phyloP scores from a whole-genome alignment of 2,797 vertebrate species.

The Danio kyathit region DNA sequence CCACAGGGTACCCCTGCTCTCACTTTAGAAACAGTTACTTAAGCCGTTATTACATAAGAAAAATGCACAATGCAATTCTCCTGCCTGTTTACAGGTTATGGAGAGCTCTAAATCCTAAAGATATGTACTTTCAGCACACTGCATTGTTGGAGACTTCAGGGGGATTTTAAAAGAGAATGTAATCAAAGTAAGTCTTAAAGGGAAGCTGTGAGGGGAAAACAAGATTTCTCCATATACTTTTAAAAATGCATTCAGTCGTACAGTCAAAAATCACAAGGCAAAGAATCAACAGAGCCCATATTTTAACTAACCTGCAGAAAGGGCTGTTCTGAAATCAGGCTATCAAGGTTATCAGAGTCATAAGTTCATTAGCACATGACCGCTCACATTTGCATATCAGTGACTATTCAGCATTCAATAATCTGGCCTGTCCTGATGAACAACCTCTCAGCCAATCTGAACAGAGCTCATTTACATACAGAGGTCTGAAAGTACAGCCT shows the following conservation, averaged over 20 bases:
- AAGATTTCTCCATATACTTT: not conserved
- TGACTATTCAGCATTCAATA: not conserved
- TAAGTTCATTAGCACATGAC: not conserved
- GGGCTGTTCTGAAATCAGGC: not conserved
- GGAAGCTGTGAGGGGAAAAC: not conserved
- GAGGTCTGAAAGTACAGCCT: not conserved
- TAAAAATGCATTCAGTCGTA: not conserved
- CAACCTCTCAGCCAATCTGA: not conserved
- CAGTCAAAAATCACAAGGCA: not conserved
- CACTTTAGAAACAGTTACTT: slow-evolving; percentile 18
- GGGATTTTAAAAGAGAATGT: slow-evolving; percentile 4
- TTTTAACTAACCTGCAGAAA: not conserved
- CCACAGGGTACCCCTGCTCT: not conserved
- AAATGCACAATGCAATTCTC: slow-evolving; percentile 27
- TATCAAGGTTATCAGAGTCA: not conserved
- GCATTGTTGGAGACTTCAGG: slow-evolving; percentile 3
- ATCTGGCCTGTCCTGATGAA: not conserved
- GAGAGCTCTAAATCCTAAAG: slow-evolving; percentile 34
- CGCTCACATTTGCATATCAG: not conserved
- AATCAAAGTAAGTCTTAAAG: not conserved
- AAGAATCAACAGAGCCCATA: not conserved
- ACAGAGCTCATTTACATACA: not conserved
- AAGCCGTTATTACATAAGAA: slow-evolving; percentile 26
- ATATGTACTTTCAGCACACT: slow-evolving; percentile 22
- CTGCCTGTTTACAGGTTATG: slow-evolving; percentile 24